phyloP scores from a whole-genome alignment of 2,888 invertebrate species.

The Chironomus tentans region DNA sequence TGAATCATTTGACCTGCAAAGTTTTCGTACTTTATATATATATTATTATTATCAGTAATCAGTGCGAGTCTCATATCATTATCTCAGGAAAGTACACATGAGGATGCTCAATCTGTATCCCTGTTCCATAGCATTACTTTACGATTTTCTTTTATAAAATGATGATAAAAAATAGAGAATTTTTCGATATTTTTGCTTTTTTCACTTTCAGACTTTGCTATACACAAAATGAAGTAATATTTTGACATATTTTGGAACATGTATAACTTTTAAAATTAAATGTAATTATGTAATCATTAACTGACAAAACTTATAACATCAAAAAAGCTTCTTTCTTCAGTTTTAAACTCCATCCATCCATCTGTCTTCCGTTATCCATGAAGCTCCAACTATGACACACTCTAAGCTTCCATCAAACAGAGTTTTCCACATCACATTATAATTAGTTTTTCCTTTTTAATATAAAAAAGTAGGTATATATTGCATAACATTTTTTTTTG shows the following conservation, averaged over 20 bases:
- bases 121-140: not conserved
- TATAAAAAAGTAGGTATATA: not conserved
- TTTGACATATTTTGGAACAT: not conserved
- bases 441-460: not conserved
- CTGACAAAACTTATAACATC: not conserved
- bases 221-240: not conserved
- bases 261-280: not conserved
- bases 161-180: not conserved
- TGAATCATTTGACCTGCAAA: not conserved
- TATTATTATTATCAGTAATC: no score
- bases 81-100: not conserved
- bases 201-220: not conserved
- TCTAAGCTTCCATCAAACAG: not conserved
- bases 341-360: not conserved
- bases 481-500: not conserved
- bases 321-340: not conserved
- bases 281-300: not conserved
- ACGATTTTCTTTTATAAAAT: not conserved
- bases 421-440: not conserved
- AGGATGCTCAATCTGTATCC: not conserved
- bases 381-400: not conserved
- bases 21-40: not conserved
- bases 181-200: not conserved
- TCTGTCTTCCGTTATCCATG: not conserved
- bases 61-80: no score